Evolutionary conservation across 2,113 vertebrate species (phyloP).

Genomic region (Psittacula cyanocephala): DNA sequence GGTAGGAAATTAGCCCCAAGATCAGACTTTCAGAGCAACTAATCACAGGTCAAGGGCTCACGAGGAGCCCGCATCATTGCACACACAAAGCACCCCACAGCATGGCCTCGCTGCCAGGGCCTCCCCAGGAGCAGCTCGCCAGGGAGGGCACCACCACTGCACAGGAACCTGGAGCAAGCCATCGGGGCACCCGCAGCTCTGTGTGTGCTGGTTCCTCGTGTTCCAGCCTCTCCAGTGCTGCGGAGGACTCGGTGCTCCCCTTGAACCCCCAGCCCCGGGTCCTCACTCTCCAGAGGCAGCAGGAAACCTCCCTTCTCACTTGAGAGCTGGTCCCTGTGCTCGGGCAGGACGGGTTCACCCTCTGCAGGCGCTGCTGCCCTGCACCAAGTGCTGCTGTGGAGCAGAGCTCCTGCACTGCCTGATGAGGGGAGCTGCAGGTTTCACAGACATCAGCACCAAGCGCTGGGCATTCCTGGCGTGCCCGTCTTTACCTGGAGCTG

Average conservation of each 20-base stretch:
- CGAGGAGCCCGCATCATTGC: accelerated
- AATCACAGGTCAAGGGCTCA: accelerated
- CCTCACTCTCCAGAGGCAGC: neutral
- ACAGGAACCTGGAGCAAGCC: accelerated
- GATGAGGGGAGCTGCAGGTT: neutral
- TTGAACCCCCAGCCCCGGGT: no score
- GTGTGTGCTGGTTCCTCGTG: accelerated
- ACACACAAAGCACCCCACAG: accelerated
- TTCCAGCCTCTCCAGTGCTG: accelerated
- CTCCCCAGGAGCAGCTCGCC: accelerated
- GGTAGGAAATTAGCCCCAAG: no score
- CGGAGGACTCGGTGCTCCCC: neutral
- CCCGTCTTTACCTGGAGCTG: neutral
- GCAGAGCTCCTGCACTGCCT: neutral
- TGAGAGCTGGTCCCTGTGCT: accelerated
- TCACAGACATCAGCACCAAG: accelerated
- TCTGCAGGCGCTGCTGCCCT: neutral
- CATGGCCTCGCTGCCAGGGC: neutral
- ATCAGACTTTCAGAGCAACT: neutral
- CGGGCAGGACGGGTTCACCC: neutral
- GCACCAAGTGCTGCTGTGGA: neutral
- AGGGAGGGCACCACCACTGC: accelerated
- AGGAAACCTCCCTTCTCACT: neutral
- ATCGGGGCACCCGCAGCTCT: accelerated
- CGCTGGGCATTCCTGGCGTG: neutral